Evolutionary conservation across 2,888 invertebrate species (phyloP), one percentile per base, ranked within the genome.

Genomic region (Cephalotes varians): DNA sequence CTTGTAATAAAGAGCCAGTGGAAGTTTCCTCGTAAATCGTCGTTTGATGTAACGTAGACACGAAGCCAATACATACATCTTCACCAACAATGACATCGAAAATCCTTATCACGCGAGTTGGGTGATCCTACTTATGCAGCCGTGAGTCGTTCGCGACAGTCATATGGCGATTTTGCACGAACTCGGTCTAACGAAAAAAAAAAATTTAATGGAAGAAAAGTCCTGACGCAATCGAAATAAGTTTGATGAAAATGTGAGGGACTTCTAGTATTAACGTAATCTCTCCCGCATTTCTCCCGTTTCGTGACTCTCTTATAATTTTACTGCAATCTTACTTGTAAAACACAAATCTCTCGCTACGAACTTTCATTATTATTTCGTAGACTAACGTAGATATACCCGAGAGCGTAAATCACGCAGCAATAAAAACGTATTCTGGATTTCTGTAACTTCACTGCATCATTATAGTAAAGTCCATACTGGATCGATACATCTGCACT

Each of bases 21-120:
- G 67, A 88, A 88, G 77, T 86, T 85, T 58, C 58, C 74, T 81
- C 87, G 85, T 88, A 87, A 86, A 90, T 90, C 87, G 86, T 74
- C 76, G 37, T 71, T 81, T 85, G 90, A 88, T 86, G 83, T 82
- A 87, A 87, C 85, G 86, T 51, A 40, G 77, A 76, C 85, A 84
- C 83, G 69, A 81, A 86, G 81, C 85, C 84, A 83, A 88, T 87
- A 31, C 80, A 84, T 56, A 62, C 40, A 64, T 69, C 62, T 40
- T 25, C 69, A 51, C 58, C 37, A 77, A 73, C 79, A 82, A 87
- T 67, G 67, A 71, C 76, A 56, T 25, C 58, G 56, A 71, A 72
- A 80, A 83, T 81, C 82, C 40, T 47, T 60, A 82, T 84, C 80
- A 58, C 58, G 80, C 80, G 51, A 71, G 28, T 64, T 60, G 9